Percentiles rank a stretch among this genome's conserved stretches.
phyloP scores from a whole-genome alignment of 2,888 invertebrate genomes.

The Hydrotaea cyrtoneurina region DNA sequence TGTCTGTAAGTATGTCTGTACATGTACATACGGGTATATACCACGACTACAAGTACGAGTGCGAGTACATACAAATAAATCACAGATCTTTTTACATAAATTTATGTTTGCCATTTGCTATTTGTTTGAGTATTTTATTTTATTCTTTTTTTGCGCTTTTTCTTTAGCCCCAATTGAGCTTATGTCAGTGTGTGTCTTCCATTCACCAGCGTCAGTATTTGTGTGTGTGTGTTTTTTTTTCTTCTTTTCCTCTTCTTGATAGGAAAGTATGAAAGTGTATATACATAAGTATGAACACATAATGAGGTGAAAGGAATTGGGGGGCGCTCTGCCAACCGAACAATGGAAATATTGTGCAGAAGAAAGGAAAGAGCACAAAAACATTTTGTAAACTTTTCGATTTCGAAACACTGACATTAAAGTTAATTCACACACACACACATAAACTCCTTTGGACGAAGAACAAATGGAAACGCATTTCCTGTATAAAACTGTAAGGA shows the following conservation, averaged over 20 bases:
- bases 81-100: slow-evolving; percentile 81
- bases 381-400: slow-evolving; percentile 46
- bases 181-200: not conserved
- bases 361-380: slow-evolving; percentile 6
- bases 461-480: slow-evolving; percentile 33
- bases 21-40: not conserved
- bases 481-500: slow-evolving; percentile 10
- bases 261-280: slow-evolving; percentile 6
- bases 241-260: not conserved
- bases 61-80: slow-evolving; percentile 73
- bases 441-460: not conserved
- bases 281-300: not conserved
- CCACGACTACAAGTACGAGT: not conserved
- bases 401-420: slow-evolving; percentile 49
- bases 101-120: slow-evolving; percentile 78
- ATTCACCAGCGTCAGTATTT: not conserved
- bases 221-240: not conserved
- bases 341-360: not conserved
- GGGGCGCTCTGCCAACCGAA: slow-evolving; percentile 37
- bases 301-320: slow-evolving; percentile 17
- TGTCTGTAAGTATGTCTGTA: not conserved
- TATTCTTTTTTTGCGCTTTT: slow-evolving; percentile 50
- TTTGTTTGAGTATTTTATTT: slow-evolving; percentile 61
- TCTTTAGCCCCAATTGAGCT: slow-evolving; percentile 39
- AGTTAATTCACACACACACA: slow-evolving; percentile 34